A percentile compares a stretch with the other conserved stretches of the same genome.
phyloP scores from a whole-genome alignment of 2,113 vertebrate genomes.

The Grammomys dolichurus region DNA sequence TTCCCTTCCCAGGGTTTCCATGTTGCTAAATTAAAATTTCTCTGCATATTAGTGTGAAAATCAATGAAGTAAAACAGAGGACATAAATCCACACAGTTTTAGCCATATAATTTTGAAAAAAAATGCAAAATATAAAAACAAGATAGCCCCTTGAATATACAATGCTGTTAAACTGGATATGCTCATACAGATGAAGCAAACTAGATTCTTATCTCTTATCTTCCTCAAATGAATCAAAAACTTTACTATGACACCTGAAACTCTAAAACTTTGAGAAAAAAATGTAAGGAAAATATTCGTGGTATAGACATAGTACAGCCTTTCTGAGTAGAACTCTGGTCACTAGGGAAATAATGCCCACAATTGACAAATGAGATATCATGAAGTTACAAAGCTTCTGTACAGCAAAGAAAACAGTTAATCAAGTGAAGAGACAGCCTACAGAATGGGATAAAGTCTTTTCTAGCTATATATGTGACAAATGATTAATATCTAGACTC shows the following conservation, averaged over 20 bases:
- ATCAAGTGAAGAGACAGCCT: neutral
- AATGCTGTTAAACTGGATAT: neutral
- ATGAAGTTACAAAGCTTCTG: neutral
- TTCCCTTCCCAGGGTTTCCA: too few relatives aligned
- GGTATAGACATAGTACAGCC: neutral
- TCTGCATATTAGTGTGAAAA: too few relatives aligned
- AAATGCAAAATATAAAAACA: neutral
- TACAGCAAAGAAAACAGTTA: neutral
- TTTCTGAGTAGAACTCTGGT: neutral
- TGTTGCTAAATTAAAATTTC: too few relatives aligned
- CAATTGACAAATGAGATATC: constrained; percentile 13
- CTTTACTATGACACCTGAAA: neutral
- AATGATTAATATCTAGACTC: constrained; percentile 28
- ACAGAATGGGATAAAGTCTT: neutral
- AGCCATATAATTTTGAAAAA: neutral
- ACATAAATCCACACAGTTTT: neutral
- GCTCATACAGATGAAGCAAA: neutral
- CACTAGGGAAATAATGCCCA: neutral
- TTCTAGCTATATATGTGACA: neutral
- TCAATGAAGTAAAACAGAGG: neutral
- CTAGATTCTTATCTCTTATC: neutral
- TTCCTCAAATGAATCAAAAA: neutral
- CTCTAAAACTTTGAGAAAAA: neutral
- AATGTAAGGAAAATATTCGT: neutral
- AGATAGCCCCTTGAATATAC: neutral